These are phyloP conservation scores for Mya arenaria DNA, from an alignment of 1,140 invertebrate genomes.

Conservation along the genomic window DNA sequence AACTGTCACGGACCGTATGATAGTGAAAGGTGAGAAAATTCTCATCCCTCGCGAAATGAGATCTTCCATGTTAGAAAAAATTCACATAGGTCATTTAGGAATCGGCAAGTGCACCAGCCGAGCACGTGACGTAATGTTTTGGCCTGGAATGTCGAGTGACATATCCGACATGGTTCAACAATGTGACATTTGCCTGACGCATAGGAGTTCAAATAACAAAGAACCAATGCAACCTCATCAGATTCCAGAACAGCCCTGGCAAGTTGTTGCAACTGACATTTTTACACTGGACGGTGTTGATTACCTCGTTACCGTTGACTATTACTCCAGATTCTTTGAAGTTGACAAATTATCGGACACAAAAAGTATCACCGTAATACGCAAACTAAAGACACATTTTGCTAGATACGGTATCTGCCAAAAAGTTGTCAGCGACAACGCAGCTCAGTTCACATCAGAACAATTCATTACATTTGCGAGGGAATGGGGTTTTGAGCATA, in stretches of 20 bases:
- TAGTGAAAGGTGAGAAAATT: conserved; percentile 1
- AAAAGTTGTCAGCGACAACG: conserved; percentile 57
- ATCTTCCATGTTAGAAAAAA: not conserved
- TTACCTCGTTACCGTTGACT: conserved; percentile 59
- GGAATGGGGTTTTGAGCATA: conserved; percentile 53
- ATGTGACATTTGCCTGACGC: conserved; percentile 44
- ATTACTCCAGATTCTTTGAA: conserved; percentile 60
- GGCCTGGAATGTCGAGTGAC: conserved; percentile 58
- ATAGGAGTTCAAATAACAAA: conserved; percentile 30
- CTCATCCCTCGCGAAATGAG: not conserved
- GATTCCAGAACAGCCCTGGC: conserved; percentile 60
- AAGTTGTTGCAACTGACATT: conserved; percentile 56
- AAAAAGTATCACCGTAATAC: conserved; percentile 35
- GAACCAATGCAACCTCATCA: conserved; percentile 30
- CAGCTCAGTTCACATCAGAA: conserved; percentile 46
- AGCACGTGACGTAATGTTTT: conserved; percentile 58
- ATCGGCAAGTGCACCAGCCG: conserved; percentile 50
- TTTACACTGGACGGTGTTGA: conserved; percentile 54
- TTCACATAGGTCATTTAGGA: conserved; percentile 59
- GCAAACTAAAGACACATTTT: conserved; percentile 52
- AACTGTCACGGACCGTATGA: conserved; percentile 41
- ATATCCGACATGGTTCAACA: conserved; percentile 56
- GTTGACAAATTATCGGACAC: conserved; percentile 38
- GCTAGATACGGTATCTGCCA: conserved; percentile 54
- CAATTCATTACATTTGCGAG: conserved; percentile 42